Evolutionary conservation across 1,140 invertebrate genomes (phyloP), one percentile per base, ranked within the genome.

Genomic region (Anagrus nilaparvatae): DNA sequence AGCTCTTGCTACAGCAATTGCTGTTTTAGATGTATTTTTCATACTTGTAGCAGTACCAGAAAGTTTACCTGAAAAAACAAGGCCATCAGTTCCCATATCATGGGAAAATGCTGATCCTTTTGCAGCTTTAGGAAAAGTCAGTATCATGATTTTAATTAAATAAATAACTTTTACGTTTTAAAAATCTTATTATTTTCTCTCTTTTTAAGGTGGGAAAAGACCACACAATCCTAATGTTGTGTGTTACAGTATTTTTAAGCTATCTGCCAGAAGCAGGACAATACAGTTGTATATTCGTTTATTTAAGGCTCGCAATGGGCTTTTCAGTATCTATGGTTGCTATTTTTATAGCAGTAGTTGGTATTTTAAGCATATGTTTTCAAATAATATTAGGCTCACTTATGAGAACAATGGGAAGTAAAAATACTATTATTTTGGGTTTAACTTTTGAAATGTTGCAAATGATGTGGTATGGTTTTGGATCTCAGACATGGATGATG

Each of bases 251-350:
- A 48, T 94, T 99, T 64, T 75, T 99, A 29, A 97, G 93, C 19
- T 98, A 99, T 71, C 72, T 99, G 51, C 95, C 96, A n/a, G 97
- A 99, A 67, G 86, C 86, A 21, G 95, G 95, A 46, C 91, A 98
- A 70, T 99, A 99, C 70, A 98, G 95, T 43, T 98, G 95, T 71
- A 98, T 99, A 71, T 99, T 99, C 73, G 95, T 99, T 52, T 99
- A 99, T 70, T 77, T 99, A 32, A 93, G 91, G 73, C 75, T 99
- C 55, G 93, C 97, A 50, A 95, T 99, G 83, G 90, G 88, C 46
- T 99, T 99, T 70, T 85, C 84, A 53, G 84, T 82, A 45, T 78
- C 91, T 56, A 87, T 91, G 76, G 95, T 99, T 33, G 95, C 95
- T 35, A 81, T 94, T 49, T 99, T 96, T 69, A 98, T 99, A 59